A percentile compares a stretch with the other conserved stretches of the same genome.
These are phyloP conservation scores for Anneissia japonica DNA, from an alignment of 35 echinoderm and acorn worm species.

Conservation along the genomic window DNA sequence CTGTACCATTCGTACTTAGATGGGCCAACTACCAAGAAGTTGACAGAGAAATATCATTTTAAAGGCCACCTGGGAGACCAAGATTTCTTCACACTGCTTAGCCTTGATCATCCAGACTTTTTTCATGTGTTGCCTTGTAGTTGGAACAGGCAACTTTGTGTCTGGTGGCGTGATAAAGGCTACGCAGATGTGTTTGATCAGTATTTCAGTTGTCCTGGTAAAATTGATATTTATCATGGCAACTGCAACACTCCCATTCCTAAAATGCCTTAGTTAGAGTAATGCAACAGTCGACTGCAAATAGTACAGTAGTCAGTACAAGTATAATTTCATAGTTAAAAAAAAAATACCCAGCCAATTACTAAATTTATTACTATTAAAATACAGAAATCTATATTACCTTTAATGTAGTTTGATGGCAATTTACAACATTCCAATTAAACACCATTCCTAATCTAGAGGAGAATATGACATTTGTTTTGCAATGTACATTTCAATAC, in stretches of 20 bases:
- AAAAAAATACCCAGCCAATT: no score
- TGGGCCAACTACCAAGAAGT: slow-evolving; percentile 14
- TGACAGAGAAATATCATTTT: slow-evolving; percentile 77
- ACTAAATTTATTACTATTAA: no score
- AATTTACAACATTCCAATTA: no score
- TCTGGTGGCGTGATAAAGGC: slow-evolving; percentile 93
- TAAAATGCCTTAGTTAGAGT: neutral
- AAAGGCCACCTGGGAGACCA: slow-evolving; percentile 93
- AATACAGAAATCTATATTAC: no score
- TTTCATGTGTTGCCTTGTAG: slow-evolving; percentile 83
- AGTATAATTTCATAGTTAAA: no score
- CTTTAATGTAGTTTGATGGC: no score
- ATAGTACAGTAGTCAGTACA: no score
- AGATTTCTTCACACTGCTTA: slow-evolving; percentile 79
- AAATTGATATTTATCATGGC: slow-evolving; percentile 94
- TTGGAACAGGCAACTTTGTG: slow-evolving; percentile 88
- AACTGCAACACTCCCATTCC: slow-evolving; percentile 98
- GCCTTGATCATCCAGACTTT: slow-evolving; percentile 74
- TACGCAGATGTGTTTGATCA: slow-evolving; percentile 79
- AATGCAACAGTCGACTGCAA: no score
- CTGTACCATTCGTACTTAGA: slow-evolving; percentile 45
- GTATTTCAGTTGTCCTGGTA: slow-evolving; percentile 73
- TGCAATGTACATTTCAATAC: no score
- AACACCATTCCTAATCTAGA: no score
- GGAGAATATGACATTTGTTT: no score